A percentile compares a stretch with the other conserved stretches of the same genome.
phyloP scores from a whole-genome alignment of 2,888 invertebrate species.

The Mayetiola destructor region DNA sequence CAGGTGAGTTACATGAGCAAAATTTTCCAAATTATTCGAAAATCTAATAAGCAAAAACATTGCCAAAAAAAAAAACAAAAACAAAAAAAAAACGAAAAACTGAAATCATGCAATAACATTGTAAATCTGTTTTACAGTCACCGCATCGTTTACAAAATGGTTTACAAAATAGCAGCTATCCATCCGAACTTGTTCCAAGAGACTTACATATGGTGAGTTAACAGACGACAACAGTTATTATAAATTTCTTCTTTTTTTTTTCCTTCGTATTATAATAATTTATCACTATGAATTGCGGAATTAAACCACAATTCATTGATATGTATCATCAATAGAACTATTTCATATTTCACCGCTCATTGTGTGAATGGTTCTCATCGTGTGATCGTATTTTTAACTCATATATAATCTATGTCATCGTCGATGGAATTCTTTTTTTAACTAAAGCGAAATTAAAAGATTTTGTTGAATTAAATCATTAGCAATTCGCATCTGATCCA shows the following conservation, averaged over 20 bases:
- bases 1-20: too few species aligned
- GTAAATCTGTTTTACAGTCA: slow-evolving; percentile 23
- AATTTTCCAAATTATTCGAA: too few species aligned
- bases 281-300: not conserved
- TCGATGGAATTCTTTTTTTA: too few species aligned
- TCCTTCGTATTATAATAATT: slow-evolving; percentile 2
- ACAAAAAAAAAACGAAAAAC: not conserved
- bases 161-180: slow-evolving; percentile 39
- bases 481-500: too few species aligned
- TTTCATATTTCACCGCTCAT: too few species aligned
- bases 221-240: slow-evolving; percentile 17
- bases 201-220: slow-evolving; percentile 41
- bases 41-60: too few species aligned
- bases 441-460: too few species aligned
- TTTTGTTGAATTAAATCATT: too few species aligned
- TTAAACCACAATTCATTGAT: not conserved
- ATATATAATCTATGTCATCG: too few species aligned
- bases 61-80: not conserved
- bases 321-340: too few species aligned
- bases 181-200: slow-evolving; percentile 39
- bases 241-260: slow-evolving; percentile 8
- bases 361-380: too few species aligned
- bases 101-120: slow-evolving; percentile 2
- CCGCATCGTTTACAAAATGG: slow-evolving; percentile 24
- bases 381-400: too few species aligned